Percentiles rank a stretch among this genome's conserved stretches.
Conservation (phyloP, 2,113 vertebrate species). For the Spea bombifrons region DNA sequence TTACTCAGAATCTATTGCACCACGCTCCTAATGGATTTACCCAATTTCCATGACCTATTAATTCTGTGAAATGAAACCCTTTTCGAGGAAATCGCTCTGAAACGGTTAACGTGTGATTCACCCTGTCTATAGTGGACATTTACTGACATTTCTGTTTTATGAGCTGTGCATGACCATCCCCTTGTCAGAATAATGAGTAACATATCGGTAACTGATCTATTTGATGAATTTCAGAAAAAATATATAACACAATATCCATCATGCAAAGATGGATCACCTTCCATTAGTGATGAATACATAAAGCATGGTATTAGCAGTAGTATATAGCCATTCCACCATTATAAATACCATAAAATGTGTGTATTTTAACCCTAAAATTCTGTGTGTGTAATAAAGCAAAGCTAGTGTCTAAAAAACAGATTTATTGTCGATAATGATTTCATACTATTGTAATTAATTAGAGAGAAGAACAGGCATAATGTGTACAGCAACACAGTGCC, state of each 20-base stretch:
- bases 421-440: no score
- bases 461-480: no score
- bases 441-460: no score
- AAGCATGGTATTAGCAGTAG: neutral
- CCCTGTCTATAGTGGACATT: slow-evolving; percentile 12
- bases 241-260: neutral
- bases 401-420: no score
- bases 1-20: neutral
- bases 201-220: neutral
- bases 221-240: no score
- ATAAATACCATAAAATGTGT: neutral
- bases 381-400: no score
- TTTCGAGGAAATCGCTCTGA: neutral
- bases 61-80: neutral
- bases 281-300: no score
- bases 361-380: no score
- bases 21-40: neutral
- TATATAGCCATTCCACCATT: neutral
- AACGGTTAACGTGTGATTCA: slow-evolving; percentile 3
- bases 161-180: slow-evolving; percentile 13
- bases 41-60: neutral
- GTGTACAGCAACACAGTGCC: no score
- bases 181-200: slow-evolving; percentile 5
- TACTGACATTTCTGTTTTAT: slow-evolving; percentile 15
- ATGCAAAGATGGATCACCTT: neutral